These are phyloP conservation scores for Nomada ruficornis DNA, from an alignment of 2,888 invertebrate species.

Conservation along the genomic window DNA sequence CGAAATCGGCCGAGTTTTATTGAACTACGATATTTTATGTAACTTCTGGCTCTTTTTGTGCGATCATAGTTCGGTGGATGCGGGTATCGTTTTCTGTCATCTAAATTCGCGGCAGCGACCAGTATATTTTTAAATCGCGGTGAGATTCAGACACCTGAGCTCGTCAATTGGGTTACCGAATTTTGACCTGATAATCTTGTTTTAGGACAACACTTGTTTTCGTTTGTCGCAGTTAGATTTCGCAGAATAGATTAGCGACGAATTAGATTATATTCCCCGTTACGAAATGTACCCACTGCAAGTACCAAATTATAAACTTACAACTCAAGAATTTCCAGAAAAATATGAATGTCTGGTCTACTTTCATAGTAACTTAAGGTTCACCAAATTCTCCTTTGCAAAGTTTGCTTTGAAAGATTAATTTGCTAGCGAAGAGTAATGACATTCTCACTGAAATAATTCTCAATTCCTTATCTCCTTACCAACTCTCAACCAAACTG, in stretches of 20 bases:
- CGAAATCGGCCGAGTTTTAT: slow-evolving; percentile 56
- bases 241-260: no score
- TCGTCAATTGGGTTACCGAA: background rate
- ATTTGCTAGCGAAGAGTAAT: no score
- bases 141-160: background rate
- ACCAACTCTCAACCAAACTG: background rate
- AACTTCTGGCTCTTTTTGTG: slow-evolving; percentile 48
- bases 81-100: slow-evolving; percentile 23
- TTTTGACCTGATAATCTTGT: background rate
- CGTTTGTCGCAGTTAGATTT: background rate
- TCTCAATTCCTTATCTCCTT: background rate
- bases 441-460: no score
- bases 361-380: no score
- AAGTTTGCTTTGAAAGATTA: no score
- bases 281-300: no score
- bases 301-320: no score
- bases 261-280: no score
- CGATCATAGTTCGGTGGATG: slow-evolving; percentile 25
- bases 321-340: no score
- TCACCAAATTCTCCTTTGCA: no score
- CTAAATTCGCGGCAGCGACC: slow-evolving; percentile 30
- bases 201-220: background rate
- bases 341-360: no score
- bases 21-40: slow-evolving; percentile 57
- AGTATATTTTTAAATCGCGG: slow-evolving; percentile 22